phyloP scores from a whole-genome alignment of 2,888 invertebrate genomes.

The Sphinx pinastri region DNA sequence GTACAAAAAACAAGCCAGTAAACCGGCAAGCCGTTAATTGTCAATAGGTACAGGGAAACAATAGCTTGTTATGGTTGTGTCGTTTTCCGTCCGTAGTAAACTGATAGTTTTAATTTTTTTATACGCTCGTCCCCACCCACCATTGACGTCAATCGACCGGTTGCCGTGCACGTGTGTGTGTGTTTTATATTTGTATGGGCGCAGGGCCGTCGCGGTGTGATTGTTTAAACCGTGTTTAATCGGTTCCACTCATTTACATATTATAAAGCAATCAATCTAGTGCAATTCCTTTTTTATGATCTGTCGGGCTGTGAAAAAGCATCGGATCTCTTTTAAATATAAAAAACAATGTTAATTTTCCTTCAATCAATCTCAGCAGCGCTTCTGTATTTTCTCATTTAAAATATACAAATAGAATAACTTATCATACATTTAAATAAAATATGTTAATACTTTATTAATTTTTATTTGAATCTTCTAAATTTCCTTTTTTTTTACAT shows the following conservation, averaged over 20 bases:
- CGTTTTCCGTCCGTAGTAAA: slow-evolving; percentile 72
- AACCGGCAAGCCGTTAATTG: slow-evolving; percentile 39
- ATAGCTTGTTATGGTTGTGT: slow-evolving; percentile 68
- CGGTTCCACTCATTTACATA: slow-evolving; percentile 17
- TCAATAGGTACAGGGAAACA: slow-evolving; percentile 58
- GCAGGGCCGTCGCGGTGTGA: slow-evolving; percentile 49
- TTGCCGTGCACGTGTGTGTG: slow-evolving; percentile 49
- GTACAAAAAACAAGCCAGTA: slow-evolving; percentile 26
- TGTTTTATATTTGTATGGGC: slow-evolving; percentile 42
- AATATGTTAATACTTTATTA: too few species aligned
- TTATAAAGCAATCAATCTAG: background rate
- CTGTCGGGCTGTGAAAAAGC: background rate
- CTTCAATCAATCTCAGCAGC: too few species aligned
- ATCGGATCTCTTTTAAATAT: too few species aligned
- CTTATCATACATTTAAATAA: too few species aligned
- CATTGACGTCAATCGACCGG: slow-evolving; percentile 81
- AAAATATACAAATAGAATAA: too few species aligned
- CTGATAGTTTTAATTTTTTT: slow-evolving; percentile 78
- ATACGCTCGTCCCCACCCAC: slow-evolving; percentile 66
- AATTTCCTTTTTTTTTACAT: background rate
- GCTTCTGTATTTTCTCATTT: too few species aligned
- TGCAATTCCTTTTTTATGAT: background rate
- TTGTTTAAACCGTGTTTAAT: slow-evolving; percentile 24
- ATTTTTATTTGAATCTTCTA: background rate
- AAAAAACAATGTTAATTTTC: too few species aligned